Evolutionary conservation across 2,888 invertebrate species (phyloP).

Genomic region (Lasioglossum morio): DNA sequence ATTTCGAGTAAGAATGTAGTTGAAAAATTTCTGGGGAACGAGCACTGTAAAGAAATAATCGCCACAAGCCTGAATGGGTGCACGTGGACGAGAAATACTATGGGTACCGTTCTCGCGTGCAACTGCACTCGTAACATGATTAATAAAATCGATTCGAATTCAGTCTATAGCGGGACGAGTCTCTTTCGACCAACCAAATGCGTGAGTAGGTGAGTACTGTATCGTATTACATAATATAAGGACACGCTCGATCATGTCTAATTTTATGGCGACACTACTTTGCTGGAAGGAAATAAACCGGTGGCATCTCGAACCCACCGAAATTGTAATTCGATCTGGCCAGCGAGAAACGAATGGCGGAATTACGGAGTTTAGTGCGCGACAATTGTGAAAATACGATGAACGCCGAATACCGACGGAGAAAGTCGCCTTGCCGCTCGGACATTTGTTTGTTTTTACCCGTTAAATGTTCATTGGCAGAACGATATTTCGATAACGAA

Average conservation of each 20-base stretch:
- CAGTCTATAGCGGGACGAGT: conserved; percentile 18
- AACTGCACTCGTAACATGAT: conserved; percentile 49
- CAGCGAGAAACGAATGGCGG: neutral
- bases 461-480: neutral
- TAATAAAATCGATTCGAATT: conserved; percentile 53
- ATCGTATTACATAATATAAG: conserved; percentile 44
- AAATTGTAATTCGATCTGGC: conserved; percentile 6
- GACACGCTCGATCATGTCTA: conserved; percentile 1
- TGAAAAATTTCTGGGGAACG: neutral
- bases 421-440: neutral
- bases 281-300: neutral
- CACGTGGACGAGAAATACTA: conserved; percentile 39
- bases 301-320: neutral
- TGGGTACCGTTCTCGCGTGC: conserved; percentile 28
- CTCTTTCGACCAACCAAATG: conserved; percentile 16
- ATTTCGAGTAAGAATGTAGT: neutral
- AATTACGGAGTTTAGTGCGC: neutral
- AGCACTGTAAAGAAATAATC: neutral
- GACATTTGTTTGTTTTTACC: neutral
- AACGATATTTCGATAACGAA: neutral
- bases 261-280: conserved; percentile 24
- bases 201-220: neutral
- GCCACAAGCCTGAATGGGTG: neutral
- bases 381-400: neutral
- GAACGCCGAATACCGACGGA: neutral